Percentiles rank a stretch among this genome's conserved stretches.
phyloP scores from a whole-genome alignment of 2,113 vertebrate species.

The Grallaria varia region DNA sequence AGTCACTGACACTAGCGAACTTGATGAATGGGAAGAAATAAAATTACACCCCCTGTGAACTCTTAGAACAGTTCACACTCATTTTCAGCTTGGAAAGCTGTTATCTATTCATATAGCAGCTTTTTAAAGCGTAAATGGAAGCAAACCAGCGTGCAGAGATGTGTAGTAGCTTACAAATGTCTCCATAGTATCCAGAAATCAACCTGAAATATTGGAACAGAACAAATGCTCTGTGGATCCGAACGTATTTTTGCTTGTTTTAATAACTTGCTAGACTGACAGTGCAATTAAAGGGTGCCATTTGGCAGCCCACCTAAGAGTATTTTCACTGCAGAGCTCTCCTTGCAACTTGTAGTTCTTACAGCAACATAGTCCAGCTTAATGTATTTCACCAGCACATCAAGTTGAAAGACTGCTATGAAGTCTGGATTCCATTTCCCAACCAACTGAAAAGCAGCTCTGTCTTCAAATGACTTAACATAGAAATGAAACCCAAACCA shows the following conservation, averaged over 20 bases:
- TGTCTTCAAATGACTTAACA: background rate
- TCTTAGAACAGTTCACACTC: background rate
- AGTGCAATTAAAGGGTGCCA: background rate
- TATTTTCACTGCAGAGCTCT: background rate
- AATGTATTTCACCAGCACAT: background rate
- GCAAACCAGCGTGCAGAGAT: background rate
- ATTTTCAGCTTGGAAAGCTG: constrained; percentile 37
- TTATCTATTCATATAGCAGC: background rate
- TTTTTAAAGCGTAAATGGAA: constrained; percentile 35
- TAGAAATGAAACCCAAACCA: background rate
- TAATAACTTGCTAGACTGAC: background rate
- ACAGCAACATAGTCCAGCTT: background rate
- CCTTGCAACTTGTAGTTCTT: background rate
- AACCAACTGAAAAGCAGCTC: fast-evolving
- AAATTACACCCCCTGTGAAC: background rate
- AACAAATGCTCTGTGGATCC: background rate
- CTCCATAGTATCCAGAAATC: background rate
- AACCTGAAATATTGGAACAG: background rate
- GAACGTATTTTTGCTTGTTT: background rate
- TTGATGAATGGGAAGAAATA: background rate
- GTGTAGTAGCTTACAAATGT: background rate
- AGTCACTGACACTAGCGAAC: background rate
- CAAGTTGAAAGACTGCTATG: background rate
- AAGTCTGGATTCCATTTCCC: background rate
- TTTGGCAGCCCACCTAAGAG: background rate